Conservation (phyloP, 2,113 vertebrate species). For the Lasiurus cinereus region DNA sequence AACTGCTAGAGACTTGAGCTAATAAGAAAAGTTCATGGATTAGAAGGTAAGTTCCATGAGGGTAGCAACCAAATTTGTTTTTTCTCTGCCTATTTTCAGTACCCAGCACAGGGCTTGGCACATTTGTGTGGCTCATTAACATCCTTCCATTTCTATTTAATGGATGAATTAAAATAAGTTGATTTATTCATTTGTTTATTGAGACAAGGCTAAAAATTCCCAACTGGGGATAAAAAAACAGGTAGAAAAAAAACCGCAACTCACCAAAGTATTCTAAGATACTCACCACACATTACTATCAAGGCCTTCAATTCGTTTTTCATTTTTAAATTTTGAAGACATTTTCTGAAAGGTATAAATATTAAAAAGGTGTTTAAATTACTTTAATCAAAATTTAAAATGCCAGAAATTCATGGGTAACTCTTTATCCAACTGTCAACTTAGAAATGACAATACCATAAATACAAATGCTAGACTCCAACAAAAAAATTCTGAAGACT, state of each 20-base stretch:
- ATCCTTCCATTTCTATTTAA: conserved; percentile 25
- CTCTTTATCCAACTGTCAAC: background rate
- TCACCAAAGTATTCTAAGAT: conserved; percentile 12
- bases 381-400: conserved; percentile 62
- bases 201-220: background rate
- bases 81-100: background rate
- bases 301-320: conserved; percentile 95
- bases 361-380: conserved; percentile 74
- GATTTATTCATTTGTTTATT: background rate
- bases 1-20: background rate
- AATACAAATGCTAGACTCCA: background rate
- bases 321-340: conserved; percentile 90
- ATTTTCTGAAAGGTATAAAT: conserved; percentile 88
- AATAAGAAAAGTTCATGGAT: background rate
- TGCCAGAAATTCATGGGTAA: background rate
- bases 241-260: background rate
- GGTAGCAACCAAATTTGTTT: background rate
- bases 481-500: background rate
- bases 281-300: conserved; percentile 97
- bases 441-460: background rate
- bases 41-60: background rate
- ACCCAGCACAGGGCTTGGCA: no score
- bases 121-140: background rate
- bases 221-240: background rate
- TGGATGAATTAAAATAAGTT: background rate